phyloP scores from a whole-genome alignment of 2,888 invertebrate species.

The Branchellion lobata region DNA sequence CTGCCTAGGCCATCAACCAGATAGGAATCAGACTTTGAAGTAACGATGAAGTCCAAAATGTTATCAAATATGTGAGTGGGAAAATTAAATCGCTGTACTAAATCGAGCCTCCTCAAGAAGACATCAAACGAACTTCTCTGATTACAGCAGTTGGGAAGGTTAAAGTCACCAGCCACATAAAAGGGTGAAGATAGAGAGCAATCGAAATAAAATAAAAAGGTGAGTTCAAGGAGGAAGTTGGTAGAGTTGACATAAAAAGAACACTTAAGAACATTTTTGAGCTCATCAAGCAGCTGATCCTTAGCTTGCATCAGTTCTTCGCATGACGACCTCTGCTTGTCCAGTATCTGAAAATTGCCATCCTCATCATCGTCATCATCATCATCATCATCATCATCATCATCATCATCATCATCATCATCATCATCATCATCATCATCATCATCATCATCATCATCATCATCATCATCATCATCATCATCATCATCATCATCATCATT shows the following conservation, averaged over 20 bases:
- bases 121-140: no score
- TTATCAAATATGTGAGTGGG: no score
- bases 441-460: slow-evolving; percentile 35
- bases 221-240: no score
- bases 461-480: slow-evolving; percentile 37
- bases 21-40: no score
- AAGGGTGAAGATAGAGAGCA: no score
- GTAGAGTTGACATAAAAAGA: no score
- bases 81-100: no score
- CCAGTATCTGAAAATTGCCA: neutral
- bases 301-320: neutral
- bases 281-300: neutral
- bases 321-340: slow-evolving; percentile 3
- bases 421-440: slow-evolving; percentile 37
- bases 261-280: slow-evolving; percentile 1
- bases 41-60: no score
- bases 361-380: slow-evolving; percentile 29
- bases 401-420: slow-evolving; percentile 41
- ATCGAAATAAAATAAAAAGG: no score
- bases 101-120: no score
- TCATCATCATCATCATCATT: slow-evolving; percentile 31
- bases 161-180: neutral
- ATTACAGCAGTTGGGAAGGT: no score
- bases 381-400: slow-evolving; percentile 39
- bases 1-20: no score